These are phyloP conservation scores for Hyppa rectilinea DNA, from an alignment of 2,888 invertebrate species.

Conservation along the genomic window DNA sequence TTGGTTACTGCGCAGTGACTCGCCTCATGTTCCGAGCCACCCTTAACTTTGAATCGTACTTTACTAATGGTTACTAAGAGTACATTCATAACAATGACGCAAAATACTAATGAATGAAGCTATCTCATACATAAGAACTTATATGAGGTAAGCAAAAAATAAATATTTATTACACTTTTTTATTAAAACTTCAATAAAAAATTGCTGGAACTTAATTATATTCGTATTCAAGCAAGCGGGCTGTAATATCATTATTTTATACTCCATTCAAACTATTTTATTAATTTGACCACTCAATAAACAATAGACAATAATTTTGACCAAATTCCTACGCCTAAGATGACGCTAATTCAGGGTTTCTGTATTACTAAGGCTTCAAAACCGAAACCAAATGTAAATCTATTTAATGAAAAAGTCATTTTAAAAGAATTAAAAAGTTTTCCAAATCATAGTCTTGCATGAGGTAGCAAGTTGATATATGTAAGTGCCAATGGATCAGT, in stretches of 20 bases:
- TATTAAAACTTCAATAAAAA: not conserved
- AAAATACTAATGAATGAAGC: slow-evolving; percentile 30
- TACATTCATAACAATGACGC: slow-evolving; percentile 16
- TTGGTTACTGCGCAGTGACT: too few species aligned
- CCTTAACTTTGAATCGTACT: too few species aligned
- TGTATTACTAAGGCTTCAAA: not conserved
- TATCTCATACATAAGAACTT: slow-evolving; percentile 7
- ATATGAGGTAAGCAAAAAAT: slow-evolving; percentile 5
- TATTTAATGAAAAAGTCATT: not conserved
- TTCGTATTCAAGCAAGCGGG: not conserved
- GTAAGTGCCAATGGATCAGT: not conserved
- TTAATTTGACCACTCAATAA: slow-evolving; percentile 10
- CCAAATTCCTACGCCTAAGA: slow-evolving; percentile 21
- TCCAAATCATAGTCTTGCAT: not conserved
- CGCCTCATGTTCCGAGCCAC: too few species aligned
- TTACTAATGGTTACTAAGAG: slow-evolving; percentile 52
- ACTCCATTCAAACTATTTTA: not conserved
- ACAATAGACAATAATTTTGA: slow-evolving; percentile 9
- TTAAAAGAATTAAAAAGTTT: not conserved
- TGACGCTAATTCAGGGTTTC: not conserved
- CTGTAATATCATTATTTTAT: not conserved
- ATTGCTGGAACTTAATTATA: not conserved
- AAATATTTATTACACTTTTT: slow-evolving; percentile 12
- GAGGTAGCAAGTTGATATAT: too few species aligned
- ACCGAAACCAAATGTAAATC: not conserved